phyloP scores from a whole-genome alignment of 2,113 vertebrate species.

The Actenoides hombroni region DNA sequence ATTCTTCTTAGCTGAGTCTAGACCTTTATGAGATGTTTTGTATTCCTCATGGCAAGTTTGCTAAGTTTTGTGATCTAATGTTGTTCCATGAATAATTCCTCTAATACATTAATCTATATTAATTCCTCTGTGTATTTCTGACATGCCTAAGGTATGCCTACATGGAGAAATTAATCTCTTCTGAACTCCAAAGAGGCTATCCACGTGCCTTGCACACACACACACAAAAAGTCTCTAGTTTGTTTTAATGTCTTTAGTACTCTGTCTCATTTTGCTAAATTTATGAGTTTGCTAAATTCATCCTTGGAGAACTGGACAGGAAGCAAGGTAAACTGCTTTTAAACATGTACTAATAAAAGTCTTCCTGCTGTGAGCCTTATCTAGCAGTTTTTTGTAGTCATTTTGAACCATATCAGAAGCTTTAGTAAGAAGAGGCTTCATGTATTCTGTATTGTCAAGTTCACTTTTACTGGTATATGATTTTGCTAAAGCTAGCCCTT shows the following conservation, averaged over 20 bases:
- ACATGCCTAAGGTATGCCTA: neutral
- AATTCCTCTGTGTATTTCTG: neutral
- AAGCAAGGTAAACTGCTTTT: neutral
- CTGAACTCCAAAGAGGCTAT: neutral
- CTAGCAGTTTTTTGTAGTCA: neutral
- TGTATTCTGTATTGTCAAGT: neutral
- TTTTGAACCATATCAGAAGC: neutral
- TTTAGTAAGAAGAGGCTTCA: neutral
- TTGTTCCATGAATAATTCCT: neutral
- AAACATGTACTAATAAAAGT: neutral
- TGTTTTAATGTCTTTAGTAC: neutral
- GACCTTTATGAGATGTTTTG: neutral
- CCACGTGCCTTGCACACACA: neutral
- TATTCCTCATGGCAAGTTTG: neutral
- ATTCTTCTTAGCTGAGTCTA: neutral
- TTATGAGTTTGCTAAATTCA: neutral
- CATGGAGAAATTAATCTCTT: neutral
- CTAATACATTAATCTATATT: neutral
- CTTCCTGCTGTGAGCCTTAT: neutral
- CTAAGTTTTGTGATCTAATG: neutral
- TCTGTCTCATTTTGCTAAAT: neutral
- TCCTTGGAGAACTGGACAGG: neutral
- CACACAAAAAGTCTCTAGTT: neutral
- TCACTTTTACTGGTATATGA: neutral
- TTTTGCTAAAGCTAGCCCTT: neutral